Evolutionary conservation across 2,113 vertebrate genomes (phyloP).

Genomic region (Phocoena phocoena): DNA sequence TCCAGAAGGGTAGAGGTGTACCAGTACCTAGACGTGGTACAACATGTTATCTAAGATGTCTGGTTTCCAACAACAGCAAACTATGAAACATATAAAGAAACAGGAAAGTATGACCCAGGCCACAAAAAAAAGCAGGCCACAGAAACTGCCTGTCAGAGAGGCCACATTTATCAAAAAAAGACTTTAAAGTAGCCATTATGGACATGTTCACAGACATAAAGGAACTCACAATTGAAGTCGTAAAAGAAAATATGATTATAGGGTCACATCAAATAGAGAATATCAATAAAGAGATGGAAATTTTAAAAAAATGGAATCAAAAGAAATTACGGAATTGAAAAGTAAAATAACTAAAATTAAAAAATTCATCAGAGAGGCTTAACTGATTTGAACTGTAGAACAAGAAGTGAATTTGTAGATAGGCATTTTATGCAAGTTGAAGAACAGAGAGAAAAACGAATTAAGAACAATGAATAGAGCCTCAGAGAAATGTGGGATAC

Average conservation of each 20-base stretch:
- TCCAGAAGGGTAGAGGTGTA: neutral
- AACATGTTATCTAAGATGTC: neutral
- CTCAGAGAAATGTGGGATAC: neutral
- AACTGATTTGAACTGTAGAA: neutral
- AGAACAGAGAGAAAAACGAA: neutral
- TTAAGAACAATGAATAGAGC: neutral
- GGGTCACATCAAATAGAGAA: neutral
- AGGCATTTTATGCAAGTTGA: neutral
- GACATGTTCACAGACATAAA: neutral
- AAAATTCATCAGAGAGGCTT: neutral
- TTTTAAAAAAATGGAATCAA: neutral
- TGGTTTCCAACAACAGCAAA: neutral
- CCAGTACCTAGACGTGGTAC: neutral
- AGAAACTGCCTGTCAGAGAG: neutral
- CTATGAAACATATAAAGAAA: neutral
- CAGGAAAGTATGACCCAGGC: neutral
- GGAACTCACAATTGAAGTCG: neutral
- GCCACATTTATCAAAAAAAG: neutral
- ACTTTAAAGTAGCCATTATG: neutral
- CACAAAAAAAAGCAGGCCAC: neutral
- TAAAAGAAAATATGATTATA: neutral
- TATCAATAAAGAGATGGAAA: neutral
- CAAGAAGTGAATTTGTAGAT: neutral
- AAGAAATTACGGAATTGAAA: neutral
- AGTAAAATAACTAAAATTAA: conserved; percentile 17